Conservation (phyloP, 53 echinoderm and acorn worm genomes). For the Echinometra lucunter region DNA sequence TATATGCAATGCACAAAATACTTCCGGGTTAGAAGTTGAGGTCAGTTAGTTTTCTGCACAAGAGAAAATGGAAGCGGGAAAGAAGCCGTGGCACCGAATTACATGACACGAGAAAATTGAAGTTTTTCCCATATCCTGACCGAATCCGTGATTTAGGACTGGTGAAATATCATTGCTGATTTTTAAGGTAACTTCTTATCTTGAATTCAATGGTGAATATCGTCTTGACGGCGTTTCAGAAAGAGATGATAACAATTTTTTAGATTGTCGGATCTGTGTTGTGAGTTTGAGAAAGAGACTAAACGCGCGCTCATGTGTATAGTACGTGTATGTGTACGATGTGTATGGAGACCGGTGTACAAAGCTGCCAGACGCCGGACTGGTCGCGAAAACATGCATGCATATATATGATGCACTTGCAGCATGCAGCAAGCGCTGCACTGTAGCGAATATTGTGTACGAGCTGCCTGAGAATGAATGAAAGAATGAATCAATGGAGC, state of each 20-base stretch:
- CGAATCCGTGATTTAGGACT: too few species aligned
- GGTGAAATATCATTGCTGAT: background rate
- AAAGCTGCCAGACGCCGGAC: background rate
- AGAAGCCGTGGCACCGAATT: background rate
- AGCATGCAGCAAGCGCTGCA: too few species aligned
- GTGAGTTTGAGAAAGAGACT: conserved; percentile 47
- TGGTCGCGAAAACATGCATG: background rate
- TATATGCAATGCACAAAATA: conserved; percentile 34
- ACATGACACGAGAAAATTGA: conserved; percentile 28
- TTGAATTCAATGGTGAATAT: conserved; percentile 1
- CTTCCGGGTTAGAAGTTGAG: conserved; percentile 27
- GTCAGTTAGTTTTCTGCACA: background rate
- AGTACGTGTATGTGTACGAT: background rate
- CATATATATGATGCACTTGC: too few species aligned
- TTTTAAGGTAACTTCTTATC: background rate
- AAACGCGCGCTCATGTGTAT: background rate
- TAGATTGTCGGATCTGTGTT: background rate
- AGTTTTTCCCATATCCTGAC: background rate
- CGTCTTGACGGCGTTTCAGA: background rate
- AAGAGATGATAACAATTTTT: background rate
- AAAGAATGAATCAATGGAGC: background rate
- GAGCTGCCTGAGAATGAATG: conserved; percentile 1
- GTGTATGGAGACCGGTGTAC: background rate
- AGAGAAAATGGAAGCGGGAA: conserved; percentile 32
- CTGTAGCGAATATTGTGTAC: too few species aligned